These are phyloP conservation scores for Rhynchomys soricoides DNA, from an alignment of 2,113 vertebrate genomes.

Conservation along the genomic window DNA sequence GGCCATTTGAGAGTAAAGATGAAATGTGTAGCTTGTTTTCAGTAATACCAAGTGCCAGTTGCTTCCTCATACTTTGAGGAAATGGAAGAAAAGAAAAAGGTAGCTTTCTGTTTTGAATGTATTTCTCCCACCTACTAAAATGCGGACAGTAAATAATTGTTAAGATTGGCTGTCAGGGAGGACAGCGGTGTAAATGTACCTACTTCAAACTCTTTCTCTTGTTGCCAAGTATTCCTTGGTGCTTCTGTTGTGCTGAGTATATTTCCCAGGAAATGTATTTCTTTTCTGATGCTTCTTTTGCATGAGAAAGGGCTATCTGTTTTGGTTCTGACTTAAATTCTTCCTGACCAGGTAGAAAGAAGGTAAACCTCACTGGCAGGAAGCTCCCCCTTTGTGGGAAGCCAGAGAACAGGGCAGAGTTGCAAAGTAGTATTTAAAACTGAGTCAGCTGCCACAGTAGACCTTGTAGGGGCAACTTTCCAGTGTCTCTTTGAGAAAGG, in stretches of 20 bases:
- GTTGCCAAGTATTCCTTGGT: not conserved
- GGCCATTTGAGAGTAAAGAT: not conserved
- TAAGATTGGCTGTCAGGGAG: not conserved
- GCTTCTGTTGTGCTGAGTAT: not conserved
- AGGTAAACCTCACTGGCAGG: not conserved
- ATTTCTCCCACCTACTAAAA: not conserved
- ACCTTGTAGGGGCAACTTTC: not conserved
- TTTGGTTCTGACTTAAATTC: not conserved
- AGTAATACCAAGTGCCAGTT: not conserved
- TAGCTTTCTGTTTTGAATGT: slow-evolving; percentile 12
- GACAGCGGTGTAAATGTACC: not conserved
- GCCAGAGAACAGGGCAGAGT: not conserved
- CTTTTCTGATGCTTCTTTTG: slow-evolving; percentile 40
- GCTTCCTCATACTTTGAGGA: not conserved
- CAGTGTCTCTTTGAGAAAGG: slow-evolving; percentile 22
- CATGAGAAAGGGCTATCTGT: not conserved
- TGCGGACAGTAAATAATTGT: not conserved
- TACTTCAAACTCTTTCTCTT: not conserved
- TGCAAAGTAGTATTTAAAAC: not conserved
- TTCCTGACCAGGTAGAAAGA: not conserved
- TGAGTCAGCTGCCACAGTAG: not conserved
- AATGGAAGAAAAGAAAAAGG: slow-evolving; percentile 2
- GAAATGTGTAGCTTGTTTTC: not conserved
- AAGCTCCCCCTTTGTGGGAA: slow-evolving; percentile 25
- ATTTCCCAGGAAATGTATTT: not conserved